Base-by-base conservation (phyloP, 2,888 invertebrate species). In the Alloscopus bannaensis region DNA sequence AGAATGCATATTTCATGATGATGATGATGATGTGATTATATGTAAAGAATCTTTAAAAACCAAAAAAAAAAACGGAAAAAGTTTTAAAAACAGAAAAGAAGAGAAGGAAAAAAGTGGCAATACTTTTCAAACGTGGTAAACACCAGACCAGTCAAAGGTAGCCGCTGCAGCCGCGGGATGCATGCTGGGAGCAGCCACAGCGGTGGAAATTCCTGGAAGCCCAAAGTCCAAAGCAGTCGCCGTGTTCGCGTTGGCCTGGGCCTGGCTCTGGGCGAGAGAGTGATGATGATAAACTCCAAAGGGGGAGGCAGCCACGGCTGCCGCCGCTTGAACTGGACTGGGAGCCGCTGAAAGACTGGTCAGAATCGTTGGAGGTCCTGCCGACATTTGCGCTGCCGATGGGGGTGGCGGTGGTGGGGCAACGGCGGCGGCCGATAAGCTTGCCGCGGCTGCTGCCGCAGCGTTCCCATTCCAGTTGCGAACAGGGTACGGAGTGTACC, bases 321-420 rank as follows among this genome's bases (percentile, higher is more conserved):
- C 52, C 16, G 75, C 68, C 20, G 60, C 94, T 88, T 95, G 95
- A 88, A 95, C 93, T 85, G 95, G 91, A 86, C 94, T 94, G 90
- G 95, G 95, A 60, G 92, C 92, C 87, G 92, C 93, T 88, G 93
- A 93, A 71, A 92, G 92, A 87, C 93, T 93, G 36, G 92, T 91
- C 29, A 93, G 92, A 85, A 93, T 91, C 87, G 91, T 92, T 8
- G 88, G 88, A 22, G 88, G 88, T 2, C 92, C 92, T 81, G 91
- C 89, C 13, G 91, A 87, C 77, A 91, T 90, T 57, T 91, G 90
- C 0, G 92, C 91, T n/a, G 91, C 90, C 85, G 92, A 88, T 87
- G 91, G 88, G 26, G 88, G 87, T 36, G 88, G 87, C n/a, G 87
- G 86, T 68, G 88, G 85, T 71, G 88, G 80, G 20, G 77, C 59